Base-by-base conservation (phyloP, 2,113 vertebrate genomes). In the Peucedramus taeniatus region DNA sequence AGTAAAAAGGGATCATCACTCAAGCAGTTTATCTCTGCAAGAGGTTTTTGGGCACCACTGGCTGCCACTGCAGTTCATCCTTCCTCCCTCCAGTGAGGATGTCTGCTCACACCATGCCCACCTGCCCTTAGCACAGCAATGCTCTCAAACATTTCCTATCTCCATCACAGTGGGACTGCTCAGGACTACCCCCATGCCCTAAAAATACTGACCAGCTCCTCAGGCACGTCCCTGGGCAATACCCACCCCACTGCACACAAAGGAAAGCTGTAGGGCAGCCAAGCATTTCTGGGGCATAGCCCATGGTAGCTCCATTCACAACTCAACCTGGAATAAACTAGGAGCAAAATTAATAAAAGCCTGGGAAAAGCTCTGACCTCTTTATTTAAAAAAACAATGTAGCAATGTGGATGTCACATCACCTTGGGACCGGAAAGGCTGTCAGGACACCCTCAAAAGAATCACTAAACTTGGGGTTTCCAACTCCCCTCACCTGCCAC, bases 261-360 rank as follows among this genome's bases (percentile, higher is more conserved):
- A 13, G 15, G 7, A 2, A 2, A 64, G 69, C 28, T 61, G 51
- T 8, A 65, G 60, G n/a, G 40, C 65, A 65, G 56, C n/a, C 2
- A 2, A 20, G 12, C 3, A 0, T 22, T 85, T 47, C 42, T 60
- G 28, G 22, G 35, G 8, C 35, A 63, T 1, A 9, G 59, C 28
- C 64, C 24, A 21, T 10, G 15, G 35, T 3, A 45, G 53, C 27
- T 83, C 50, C 23, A 15, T 39, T 78, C 79, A 45, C 37, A 82
- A 33, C 20, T 31, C 0, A 0, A 57, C 35, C 21, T 19, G 17
- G n/a, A 71, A 78, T 39, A 75, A 87, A 40, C n/a, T 5, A 28
- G 24, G 8, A 77, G 11, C 19, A 53, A 56, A 79, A 71, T 27
- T 76, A 80, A 42, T 11, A 54, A 31, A 60, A 66, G 57, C 39